Conservation (phyloP, 2,113 vertebrate genomes). For the Gila orcuttii region DNA sequence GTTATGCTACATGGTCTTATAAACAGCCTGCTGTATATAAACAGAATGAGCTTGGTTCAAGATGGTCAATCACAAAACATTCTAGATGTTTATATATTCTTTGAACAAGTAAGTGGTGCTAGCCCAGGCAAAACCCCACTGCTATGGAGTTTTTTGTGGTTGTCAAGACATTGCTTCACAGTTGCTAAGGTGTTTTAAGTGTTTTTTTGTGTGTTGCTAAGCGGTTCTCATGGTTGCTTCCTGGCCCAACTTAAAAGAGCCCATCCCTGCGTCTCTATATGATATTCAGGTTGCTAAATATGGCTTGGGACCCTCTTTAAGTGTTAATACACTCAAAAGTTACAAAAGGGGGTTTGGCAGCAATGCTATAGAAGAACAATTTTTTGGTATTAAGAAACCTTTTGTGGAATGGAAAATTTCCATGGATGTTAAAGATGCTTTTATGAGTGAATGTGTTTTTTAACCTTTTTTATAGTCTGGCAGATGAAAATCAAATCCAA, state of each 20-base stretch:
- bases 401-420: too few relatives aligned
- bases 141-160: neutral
- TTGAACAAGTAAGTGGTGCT: neutral
- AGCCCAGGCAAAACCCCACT: neutral
- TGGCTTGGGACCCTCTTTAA: neutral
- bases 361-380: too few relatives aligned
- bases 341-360: too few relatives aligned
- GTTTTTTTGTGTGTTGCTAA: neutral
- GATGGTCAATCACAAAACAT: neutral
- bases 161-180: neutral
- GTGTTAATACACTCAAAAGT: neutral
- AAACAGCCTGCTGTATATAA: neutral
- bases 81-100: neutral
- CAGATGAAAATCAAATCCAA: neutral
- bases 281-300: neutral
- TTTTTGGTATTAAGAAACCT: too few relatives aligned
- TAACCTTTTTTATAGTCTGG: neutral
- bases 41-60: neutral
- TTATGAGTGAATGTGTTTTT: neutral
- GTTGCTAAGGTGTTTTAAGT: neutral
- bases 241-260: conserved; percentile 10
- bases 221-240: neutral
- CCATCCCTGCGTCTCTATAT: neutral
- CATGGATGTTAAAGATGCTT: too few relatives aligned
- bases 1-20: neutral